A percentile compares a stretch with the other conserved stretches of the same genome.
phyloP scores from a whole-genome alignment of 2,113 vertebrate genomes.

The Daphoenositta chrysoptera region DNA sequence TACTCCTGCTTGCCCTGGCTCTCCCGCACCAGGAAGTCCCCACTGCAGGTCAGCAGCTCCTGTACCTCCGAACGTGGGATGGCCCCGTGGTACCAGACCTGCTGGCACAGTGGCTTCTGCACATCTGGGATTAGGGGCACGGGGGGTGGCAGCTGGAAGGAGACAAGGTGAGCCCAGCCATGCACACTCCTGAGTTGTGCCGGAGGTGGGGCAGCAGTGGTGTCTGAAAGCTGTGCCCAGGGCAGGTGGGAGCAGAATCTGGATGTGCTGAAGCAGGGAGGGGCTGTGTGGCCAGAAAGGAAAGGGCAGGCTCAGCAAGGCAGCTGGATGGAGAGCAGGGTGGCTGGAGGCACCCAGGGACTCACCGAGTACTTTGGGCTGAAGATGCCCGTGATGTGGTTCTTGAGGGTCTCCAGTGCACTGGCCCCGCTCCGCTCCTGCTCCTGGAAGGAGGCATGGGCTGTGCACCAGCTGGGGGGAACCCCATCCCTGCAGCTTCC shows the following conservation, averaged over 20 bases:
- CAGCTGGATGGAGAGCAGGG: neutral
- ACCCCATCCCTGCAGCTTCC: fast-evolving
- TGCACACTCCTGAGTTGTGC: neutral
- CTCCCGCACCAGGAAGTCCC: constrained; percentile 93
- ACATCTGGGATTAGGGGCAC: constrained; percentile 71
- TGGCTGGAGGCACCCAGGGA: neutral
- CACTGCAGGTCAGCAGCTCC: constrained; percentile 79
- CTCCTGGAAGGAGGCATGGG: constrained; percentile 60
- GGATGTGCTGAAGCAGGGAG: neutral
- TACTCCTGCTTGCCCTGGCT: constrained; percentile 94
- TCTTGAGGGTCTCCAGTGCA: constrained; percentile 79
- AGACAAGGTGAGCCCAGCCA: neutral
- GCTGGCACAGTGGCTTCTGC: constrained; percentile 88
- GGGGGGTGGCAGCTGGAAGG: constrained; percentile 75
- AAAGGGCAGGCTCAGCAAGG: neutral
- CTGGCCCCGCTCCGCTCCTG: constrained; percentile 65
- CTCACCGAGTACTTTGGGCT: constrained; percentile 83
- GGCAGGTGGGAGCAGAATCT: neutral
- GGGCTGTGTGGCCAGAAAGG: neutral
- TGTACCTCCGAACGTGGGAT: constrained; percentile 86
- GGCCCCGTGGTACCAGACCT: constrained; percentile 95
- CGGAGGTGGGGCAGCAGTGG: fast-evolving
- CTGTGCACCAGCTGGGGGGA: neutral
- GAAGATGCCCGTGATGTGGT: constrained; percentile 84
- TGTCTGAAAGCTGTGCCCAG: neutral